A percentile compares a stretch with the other conserved stretches of the same genome.
These are phyloP conservation scores for Amblyopsis rosae DNA, from an alignment of 2,113 vertebrate genomes.

Conservation along the genomic window DNA sequence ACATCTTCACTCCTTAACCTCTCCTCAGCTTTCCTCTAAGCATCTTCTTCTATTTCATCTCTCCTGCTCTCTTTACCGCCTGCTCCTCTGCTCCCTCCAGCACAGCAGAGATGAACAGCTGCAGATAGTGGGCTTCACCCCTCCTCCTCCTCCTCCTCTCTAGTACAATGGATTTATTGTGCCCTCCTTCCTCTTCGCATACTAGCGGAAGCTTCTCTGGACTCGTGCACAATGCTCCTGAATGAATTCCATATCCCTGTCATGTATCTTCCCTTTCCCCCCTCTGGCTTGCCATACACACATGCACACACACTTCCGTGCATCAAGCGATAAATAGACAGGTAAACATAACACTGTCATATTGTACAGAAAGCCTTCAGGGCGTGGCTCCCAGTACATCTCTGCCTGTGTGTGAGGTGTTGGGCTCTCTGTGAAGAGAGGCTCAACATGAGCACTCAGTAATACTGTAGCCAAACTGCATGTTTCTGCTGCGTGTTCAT, in stretches of 20 bases:
- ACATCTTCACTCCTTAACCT: constrained; percentile 3
- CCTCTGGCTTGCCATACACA: background rate
- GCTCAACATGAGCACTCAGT: constrained; percentile 40
- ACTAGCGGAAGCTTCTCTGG: constrained; percentile 29
- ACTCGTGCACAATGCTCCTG: background rate
- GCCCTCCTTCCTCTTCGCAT: constrained; percentile 25
- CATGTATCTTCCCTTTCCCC: no score
- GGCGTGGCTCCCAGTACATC: background rate
- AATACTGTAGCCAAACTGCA: constrained; percentile 42
- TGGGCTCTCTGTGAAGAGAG: constrained; percentile 7
- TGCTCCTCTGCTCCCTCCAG: constrained; percentile 18
- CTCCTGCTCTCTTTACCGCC: constrained; percentile 1
- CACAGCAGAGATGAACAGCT: constrained; percentile 45
- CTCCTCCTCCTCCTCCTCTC: constrained; percentile 11
- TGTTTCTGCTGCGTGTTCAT: constrained; percentile 22
- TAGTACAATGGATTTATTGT: constrained; percentile 48
- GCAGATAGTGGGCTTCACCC: constrained; percentile 49
- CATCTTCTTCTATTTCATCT: background rate
- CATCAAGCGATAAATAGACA: constrained; percentile 6
- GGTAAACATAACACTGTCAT: constrained; percentile 4
- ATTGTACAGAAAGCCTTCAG: background rate
- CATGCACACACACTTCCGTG: background rate
- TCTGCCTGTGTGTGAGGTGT: constrained; percentile 18
- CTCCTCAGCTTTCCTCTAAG: background rate
- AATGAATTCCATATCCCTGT: no score